Evolutionary conservation across 2,888 invertebrate genomes (phyloP).

Genomic region (Tridacna crocea): DNA sequence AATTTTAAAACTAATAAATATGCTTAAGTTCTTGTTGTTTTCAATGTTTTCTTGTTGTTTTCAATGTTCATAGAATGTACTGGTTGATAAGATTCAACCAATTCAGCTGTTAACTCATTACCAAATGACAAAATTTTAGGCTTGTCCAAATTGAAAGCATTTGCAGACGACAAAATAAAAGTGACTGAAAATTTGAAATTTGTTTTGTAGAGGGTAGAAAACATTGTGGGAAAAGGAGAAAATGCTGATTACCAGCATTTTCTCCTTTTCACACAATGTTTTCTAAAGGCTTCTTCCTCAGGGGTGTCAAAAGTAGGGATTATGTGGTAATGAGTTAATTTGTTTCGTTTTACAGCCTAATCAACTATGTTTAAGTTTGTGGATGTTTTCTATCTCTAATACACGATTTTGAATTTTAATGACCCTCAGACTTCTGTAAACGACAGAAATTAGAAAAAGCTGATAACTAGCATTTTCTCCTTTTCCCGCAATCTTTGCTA

Average conservation of each 20-base stretch:
- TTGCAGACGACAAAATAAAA: neutral
- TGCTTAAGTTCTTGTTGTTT: too few species aligned
- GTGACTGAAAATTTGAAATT: too few species aligned
- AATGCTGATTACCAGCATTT: neutral
- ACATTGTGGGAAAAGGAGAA: neutral
- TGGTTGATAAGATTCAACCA: too few species aligned
- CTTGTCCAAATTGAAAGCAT: neutral
- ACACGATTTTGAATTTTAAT: neutral
- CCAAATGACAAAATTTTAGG: neutral
- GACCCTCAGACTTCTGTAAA: too few species aligned
- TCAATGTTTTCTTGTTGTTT: too few species aligned
- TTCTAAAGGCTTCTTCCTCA: neutral
- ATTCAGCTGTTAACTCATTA: neutral
- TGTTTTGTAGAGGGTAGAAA: neutral
- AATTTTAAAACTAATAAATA: too few species aligned
- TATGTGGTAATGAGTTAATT: neutral
- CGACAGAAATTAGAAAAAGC: neutral
- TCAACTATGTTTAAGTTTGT: too few species aligned
- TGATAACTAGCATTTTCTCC: too few species aligned
- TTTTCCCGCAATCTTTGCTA: too few species aligned
- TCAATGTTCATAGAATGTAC: too few species aligned
- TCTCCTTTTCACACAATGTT: neutral
- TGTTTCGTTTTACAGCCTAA: too few species aligned
- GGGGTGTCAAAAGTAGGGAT: neutral
- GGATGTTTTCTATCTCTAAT: too few species aligned